Conservation (phyloP, 2,888 invertebrate species). For the Stenoptilia bipunctidactyla region DNA sequence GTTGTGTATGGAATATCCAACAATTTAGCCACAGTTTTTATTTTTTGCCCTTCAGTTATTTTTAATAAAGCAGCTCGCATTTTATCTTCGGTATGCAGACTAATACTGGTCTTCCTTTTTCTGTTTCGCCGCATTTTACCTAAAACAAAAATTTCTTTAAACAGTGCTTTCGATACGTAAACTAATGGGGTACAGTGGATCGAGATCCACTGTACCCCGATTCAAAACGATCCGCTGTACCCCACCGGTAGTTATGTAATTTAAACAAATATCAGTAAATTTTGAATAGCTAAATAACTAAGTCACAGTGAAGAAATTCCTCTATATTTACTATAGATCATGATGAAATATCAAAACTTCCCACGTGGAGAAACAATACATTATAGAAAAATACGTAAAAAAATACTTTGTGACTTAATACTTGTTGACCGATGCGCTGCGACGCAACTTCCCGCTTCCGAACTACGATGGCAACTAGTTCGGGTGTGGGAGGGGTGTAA, state of each 20-base stretch:
- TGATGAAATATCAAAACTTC: background rate
- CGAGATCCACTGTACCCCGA: conserved; percentile 3
- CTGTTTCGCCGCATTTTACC: conserved; percentile 12
- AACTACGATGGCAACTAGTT: background rate
- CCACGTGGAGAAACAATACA: background rate
- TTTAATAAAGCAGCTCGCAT: conserved; percentile 9
- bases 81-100: conserved; percentile 10
- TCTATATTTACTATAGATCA: background rate
- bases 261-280: conserved; percentile 1
- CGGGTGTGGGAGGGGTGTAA: background rate
- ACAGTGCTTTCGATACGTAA: background rate
- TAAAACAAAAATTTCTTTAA: background rate
- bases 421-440: background rate
- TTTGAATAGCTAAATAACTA: background rate
- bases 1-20: conserved; percentile 7
- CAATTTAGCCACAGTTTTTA: conserved; percentile 6
- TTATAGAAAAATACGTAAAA: background rate
- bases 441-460: conserved; percentile 1
- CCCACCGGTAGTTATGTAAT: conserved; percentile 2
- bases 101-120: conserved; percentile 12
- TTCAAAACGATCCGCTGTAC: conserved; percentile 3
- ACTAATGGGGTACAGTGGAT: conserved; percentile 6
- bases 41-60: conserved; percentile 6
- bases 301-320: background rate
- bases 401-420: conserved; percentile 2